Conservation (phyloP, 2,797 vertebrate species). For the Gephyroberyx darwinii region DNA sequence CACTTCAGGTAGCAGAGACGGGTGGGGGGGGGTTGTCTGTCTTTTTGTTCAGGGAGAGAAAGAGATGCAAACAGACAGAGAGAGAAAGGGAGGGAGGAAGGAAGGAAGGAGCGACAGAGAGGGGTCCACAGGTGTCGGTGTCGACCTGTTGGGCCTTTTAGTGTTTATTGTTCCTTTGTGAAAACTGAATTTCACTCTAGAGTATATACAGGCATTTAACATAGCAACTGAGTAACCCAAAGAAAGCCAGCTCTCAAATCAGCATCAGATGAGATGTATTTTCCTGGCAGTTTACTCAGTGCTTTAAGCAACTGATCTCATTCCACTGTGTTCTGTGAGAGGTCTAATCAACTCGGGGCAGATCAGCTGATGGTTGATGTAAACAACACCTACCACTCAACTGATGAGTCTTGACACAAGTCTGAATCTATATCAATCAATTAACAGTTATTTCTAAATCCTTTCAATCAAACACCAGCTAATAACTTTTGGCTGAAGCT, state of each 20-base stretch:
- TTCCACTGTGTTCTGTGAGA: slow-evolving; percentile 11
- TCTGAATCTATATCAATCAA: slow-evolving; percentile 29
- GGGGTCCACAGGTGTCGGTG: too few species aligned
- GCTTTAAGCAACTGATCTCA: background rate
- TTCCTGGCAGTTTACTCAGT: background rate
- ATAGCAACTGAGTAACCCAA: background rate
- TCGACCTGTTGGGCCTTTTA: too few species aligned
- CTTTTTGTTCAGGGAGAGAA: too few species aligned
- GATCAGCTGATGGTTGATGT: slow-evolving; percentile 16
- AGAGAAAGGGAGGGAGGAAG: too few species aligned
- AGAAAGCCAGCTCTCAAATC: background rate
- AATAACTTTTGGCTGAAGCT: background rate
- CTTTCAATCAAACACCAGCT: slow-evolving; percentile 1
- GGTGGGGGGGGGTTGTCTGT: background rate
- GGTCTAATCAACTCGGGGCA: slow-evolving; percentile 11
- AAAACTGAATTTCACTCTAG: too few species aligned
- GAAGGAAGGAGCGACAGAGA: too few species aligned
- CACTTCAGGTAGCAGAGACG: background rate
- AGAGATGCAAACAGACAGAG: background rate
- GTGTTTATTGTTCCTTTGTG: too few species aligned
- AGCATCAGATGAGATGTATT: slow-evolving; percentile 10
- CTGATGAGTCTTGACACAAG: slow-evolving; percentile 8
- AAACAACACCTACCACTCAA: slow-evolving; percentile 34
- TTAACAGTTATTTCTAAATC: background rate
- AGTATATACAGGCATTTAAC: background rate